These are phyloP conservation scores for Oophaga pumilio DNA, from an alignment of 2,113 vertebrate genomes.

Conservation along the genomic window DNA sequence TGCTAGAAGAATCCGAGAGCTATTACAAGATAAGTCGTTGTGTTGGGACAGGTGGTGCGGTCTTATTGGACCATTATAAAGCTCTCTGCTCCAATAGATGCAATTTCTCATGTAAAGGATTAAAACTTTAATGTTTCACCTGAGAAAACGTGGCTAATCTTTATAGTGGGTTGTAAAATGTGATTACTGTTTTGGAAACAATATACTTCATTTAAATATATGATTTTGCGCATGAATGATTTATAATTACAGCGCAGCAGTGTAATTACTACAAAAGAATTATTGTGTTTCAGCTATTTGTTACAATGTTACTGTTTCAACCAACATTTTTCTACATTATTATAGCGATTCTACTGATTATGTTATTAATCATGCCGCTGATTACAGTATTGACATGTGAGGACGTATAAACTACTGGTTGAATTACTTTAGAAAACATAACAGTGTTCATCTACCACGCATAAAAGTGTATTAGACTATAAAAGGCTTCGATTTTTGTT, in stretches of 20 bases:
- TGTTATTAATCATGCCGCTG: constrained; percentile 9
- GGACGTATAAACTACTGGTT: neutral
- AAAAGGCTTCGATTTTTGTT: neutral
- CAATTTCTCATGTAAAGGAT: neutral
- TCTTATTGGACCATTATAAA: neutral
- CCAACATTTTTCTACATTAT: constrained; percentile 22
- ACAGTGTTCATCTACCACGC: neutral
- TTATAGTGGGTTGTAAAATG: constrained; percentile 8
- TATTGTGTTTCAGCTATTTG: constrained; percentile 26
- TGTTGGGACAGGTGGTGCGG: neutral
- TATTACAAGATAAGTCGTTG: neutral
- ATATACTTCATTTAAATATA: constrained; percentile 18
- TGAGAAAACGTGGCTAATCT: neutral
- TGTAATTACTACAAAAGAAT: neutral
- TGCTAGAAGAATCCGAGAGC: neutral
- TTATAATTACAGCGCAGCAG: neutral
- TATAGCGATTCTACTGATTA: neutral
- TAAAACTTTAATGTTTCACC: neutral
- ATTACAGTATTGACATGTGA: neutral
- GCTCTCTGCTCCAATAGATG: neutral
- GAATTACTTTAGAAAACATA: neutral
- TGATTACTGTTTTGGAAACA: constrained; percentile 22
- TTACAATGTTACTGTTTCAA: constrained; percentile 19
- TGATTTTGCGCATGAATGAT: constrained; percentile 20
- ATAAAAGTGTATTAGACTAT: neutral